Percentiles rank a stretch among this genome's conserved stretches.
phyloP scores from a whole-genome alignment of 2,797 vertebrate genomes.

The Hemitrygon akajei region DNA sequence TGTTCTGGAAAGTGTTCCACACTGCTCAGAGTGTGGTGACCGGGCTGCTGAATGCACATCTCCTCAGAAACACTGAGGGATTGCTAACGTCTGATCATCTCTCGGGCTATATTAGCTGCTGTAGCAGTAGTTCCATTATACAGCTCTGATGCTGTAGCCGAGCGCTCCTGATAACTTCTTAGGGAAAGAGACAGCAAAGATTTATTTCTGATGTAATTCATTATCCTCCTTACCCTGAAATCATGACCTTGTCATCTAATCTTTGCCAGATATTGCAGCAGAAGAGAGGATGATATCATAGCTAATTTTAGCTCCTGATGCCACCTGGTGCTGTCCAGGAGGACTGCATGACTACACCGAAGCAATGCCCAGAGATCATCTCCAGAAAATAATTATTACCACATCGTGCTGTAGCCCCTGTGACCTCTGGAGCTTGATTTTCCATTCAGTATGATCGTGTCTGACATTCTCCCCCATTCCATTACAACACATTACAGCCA shows the following conservation, averaged over 20 bases:
- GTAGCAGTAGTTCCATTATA: background rate
- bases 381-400: background rate
- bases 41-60: background rate
- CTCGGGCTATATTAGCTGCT: background rate
- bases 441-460: too few relatives aligned
- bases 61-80: background rate
- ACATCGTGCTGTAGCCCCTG: too few relatives aligned
- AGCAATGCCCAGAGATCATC: background rate
- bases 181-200: background rate
- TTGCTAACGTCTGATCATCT: background rate
- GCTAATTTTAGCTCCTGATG: conserved; percentile 32
- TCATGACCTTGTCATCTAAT: conserved; percentile 26
- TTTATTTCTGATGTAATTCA: conserved; percentile 28
- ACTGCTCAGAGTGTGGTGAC: background rate
- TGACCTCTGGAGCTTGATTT: too few relatives aligned
- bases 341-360: background rate
- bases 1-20: background rate
- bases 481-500: too few relatives aligned
- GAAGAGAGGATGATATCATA: conserved; percentile 28
- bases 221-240: conserved; percentile 19
- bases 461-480: too few relatives aligned
- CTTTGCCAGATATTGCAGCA: conserved; percentile 29
- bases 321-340: background rate
- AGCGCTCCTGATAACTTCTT: background rate
- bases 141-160: background rate